Conservation (phyloP, 2,113 vertebrate genomes). For the Oryzias melastigma region DNA sequence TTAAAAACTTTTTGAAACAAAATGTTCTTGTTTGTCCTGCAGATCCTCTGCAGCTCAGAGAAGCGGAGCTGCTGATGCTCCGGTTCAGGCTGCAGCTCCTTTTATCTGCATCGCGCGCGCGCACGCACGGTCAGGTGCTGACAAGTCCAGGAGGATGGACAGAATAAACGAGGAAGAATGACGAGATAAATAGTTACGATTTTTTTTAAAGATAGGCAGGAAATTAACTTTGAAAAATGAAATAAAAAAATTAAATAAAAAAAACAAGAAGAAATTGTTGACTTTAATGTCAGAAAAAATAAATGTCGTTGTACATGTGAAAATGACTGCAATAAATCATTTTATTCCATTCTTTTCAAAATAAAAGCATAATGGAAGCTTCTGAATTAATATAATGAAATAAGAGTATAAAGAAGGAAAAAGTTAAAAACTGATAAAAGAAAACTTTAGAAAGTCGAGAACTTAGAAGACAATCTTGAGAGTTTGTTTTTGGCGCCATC, state of each 20-base stretch:
- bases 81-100: constrained; percentile 2
- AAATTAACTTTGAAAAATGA: too few species aligned
- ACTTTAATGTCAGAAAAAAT: neutral
- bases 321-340: neutral
- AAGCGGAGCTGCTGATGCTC: constrained; percentile 19
- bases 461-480: neutral
- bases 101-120: constrained; percentile 17
- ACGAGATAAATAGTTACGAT: neutral
- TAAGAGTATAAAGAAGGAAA: neutral
- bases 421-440: neutral
- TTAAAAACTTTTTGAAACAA: too few species aligned
- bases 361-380: neutral
- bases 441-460: neutral
- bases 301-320: neutral
- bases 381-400: too few species aligned
- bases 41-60: constrained; percentile 21
- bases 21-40: too few species aligned
- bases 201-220: too few species aligned
- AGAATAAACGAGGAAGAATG: neutral
- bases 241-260: too few species aligned
- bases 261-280: too few species aligned
- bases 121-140: constrained; percentile 28
- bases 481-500: constrained; percentile 17
- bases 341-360: too few species aligned
- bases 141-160: constrained; percentile 25